Percentiles rank a stretch among this genome's conserved stretches.
These are phyloP conservation scores for Heliconius ismenius DNA, from an alignment of 2,888 invertebrate genomes.

Conservation along the genomic window DNA sequence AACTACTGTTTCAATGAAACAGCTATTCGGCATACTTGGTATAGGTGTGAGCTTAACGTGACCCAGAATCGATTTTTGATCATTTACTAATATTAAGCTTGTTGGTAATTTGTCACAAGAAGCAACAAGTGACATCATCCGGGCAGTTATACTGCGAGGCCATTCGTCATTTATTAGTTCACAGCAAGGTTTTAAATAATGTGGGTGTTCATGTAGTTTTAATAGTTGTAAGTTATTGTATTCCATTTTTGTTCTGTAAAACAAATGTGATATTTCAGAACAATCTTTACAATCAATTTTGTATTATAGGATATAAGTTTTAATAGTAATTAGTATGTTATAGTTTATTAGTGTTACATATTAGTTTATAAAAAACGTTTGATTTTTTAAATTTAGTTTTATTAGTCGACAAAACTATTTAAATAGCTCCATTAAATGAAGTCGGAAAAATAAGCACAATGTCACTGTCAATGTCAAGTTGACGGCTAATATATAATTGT, in stretches of 20 bases:
- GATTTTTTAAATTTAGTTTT: neutral
- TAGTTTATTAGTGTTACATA: too few relatives aligned
- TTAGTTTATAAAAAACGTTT: neutral
- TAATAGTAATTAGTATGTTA: neutral
- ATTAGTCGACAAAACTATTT: neutral
- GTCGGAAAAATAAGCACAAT: neutral
- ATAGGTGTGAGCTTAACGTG: slow-evolving; percentile 90
- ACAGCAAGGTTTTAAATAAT: slow-evolving; percentile 87
- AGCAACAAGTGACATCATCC: slow-evolving; percentile 87
- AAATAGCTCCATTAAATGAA: too few relatives aligned
- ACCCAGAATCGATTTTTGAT: slow-evolving; percentile 84
- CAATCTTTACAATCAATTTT: neutral
- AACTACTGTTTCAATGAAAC: slow-evolving; percentile 91
- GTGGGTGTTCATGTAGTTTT: slow-evolving; percentile 87
- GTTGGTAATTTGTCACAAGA: slow-evolving; percentile 89
- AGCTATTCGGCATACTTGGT: slow-evolving; percentile 85
- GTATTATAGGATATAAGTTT: neutral
- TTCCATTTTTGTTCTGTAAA: slow-evolving; percentile 55
- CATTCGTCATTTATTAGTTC: slow-evolving; percentile 92
- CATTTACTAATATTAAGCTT: slow-evolving; percentile 85
- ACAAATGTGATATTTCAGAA: neutral
- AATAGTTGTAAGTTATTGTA: slow-evolving; percentile 75
- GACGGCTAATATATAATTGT: slow-evolving; percentile 3
- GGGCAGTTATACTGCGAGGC: slow-evolving; percentile 90
- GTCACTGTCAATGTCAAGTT: slow-evolving; percentile 18